phyloP scores from a whole-genome alignment of 2,797 vertebrate species.

The Coregonus sp. region DNA sequence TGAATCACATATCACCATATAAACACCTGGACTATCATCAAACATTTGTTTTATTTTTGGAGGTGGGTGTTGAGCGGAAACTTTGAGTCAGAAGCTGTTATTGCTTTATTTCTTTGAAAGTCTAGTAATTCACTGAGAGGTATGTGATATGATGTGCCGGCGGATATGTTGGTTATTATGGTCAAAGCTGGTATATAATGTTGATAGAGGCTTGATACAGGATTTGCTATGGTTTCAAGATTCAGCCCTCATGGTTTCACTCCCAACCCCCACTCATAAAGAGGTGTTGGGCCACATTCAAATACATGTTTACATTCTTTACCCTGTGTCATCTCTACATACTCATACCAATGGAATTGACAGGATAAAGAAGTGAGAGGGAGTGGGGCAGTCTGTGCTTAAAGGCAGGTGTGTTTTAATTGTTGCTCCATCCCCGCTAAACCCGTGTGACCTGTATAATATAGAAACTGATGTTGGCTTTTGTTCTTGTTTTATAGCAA shows the following conservation, averaged over 20 bases:
- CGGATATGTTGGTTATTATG: not conserved
- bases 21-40: not conserved
- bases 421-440: not conserved
- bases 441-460: not conserved
- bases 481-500: not conserved
- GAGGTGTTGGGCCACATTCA: not conserved
- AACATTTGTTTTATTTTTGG: not conserved
- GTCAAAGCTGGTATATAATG: not conserved
- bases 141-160: not conserved
- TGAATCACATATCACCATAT: not conserved
- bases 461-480: not conserved
- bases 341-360: constrained; percentile 1
- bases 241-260: not conserved
- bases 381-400: too few relatives aligned
- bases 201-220: not conserved
- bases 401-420: not conserved
- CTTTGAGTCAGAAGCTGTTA: constrained; percentile 1
- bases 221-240: not conserved
- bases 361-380: too few relatives aligned
- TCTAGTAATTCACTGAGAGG: not conserved
- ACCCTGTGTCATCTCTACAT: not conserved
- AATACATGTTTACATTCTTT: not conserved
- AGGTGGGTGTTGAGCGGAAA: not conserved
- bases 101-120: not conserved
- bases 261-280: not conserved